Percentiles rank a stretch among this genome's conserved stretches.
Evolutionary conservation across 1,140 invertebrate genomes (phyloP).

Genomic region (Cecropterus lyciades): DNA sequence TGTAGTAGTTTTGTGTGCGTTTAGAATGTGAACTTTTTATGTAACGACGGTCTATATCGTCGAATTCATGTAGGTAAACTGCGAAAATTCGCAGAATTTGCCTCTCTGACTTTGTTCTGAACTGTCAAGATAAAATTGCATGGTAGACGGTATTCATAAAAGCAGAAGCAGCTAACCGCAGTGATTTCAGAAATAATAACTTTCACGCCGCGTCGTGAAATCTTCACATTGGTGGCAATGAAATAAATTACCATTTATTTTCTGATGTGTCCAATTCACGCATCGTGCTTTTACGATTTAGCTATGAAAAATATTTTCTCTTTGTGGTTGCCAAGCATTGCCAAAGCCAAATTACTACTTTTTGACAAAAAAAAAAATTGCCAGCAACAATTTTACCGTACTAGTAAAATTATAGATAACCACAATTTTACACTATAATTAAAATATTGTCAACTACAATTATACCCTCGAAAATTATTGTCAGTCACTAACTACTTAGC

Average conservation of each 20-base stretch:
- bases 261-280: neutral
- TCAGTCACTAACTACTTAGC: too few relatives aligned
- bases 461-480: too few relatives aligned
- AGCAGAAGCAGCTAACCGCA: slow-evolving; percentile 11
- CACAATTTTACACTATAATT: too few relatives aligned
- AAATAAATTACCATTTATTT: slow-evolving; percentile 9
- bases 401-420: too few relatives aligned
- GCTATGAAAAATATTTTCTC: neutral
- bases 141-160: neutral
- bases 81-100: too few relatives aligned
- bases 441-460: too few relatives aligned
- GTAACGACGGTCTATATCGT: too few relatives aligned
- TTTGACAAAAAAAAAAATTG: neutral
- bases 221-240: slow-evolving; percentile 15
- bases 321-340: neutral
- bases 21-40: too few relatives aligned
- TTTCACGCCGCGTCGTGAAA: slow-evolving; percentile 18
- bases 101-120: too few relatives aligned
- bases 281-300: neutral
- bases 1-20: too few relatives aligned
- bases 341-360: neutral
- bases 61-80: too few relatives aligned
- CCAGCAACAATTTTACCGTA: too few relatives aligned
- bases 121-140: neutral
- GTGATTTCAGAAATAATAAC: slow-evolving; percentile 16